phyloP scores from a whole-genome alignment of 2,113 vertebrate genomes.

The Callionymus lyra region DNA sequence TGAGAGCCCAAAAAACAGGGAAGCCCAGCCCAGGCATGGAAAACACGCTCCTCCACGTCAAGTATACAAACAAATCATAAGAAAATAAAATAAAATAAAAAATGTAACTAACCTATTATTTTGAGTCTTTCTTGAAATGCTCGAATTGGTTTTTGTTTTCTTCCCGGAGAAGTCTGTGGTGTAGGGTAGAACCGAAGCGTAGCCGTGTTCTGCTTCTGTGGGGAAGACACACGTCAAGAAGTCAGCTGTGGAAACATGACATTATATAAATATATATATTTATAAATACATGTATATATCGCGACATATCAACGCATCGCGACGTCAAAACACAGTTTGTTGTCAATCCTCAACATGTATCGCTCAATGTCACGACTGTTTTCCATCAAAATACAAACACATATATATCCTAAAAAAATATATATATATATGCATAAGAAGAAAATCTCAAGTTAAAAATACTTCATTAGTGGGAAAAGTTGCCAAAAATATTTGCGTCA shows the following conservation, averaged over 20 bases:
- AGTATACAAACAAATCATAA: background rate
- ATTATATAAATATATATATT: constrained; percentile 2
- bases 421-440: too few species aligned
- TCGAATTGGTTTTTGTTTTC: constrained; percentile 82
- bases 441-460: too few species aligned
- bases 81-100: background rate
- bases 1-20: constrained; percentile 71
- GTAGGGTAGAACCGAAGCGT: constrained; percentile 93
- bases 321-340: constrained; percentile 8
- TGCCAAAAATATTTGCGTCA: too few species aligned
- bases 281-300: too few species aligned
- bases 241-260: background rate
- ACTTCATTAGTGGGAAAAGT: too few species aligned
- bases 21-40: constrained; percentile 54
- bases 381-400: too few species aligned
- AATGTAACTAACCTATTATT: constrained; percentile 83
- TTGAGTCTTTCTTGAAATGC: constrained; percentile 84
- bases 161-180: constrained; percentile 87
- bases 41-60: background rate
- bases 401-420: too few species aligned
- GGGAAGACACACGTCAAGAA: constrained; percentile 44
- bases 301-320: too few species aligned
- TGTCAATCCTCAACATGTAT: constrained; percentile 6
- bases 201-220: constrained; percentile 95
- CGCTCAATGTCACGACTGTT: constrained; percentile 34